Evolutionary conservation across 2,888 invertebrate species (phyloP).

Genomic region (Zaprionus bogoriensis): DNA sequence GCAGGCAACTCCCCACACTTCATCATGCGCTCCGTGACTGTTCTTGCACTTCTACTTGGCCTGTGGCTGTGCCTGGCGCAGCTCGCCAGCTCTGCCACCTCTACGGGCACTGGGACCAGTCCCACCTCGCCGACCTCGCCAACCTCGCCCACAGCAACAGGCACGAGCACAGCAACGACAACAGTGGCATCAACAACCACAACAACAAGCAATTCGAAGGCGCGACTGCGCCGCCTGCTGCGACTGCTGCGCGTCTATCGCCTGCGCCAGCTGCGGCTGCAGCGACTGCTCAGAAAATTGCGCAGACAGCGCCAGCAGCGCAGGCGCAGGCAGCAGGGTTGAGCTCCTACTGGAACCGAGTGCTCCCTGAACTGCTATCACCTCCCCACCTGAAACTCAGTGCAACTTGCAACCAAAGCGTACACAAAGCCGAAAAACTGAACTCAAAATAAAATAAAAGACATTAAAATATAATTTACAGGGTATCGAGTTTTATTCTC

Average conservation of each 20-base stretch:
- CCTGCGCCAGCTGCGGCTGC: not conserved
- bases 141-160: not conserved
- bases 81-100: not conserved
- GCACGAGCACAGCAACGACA: not conserved
- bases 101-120: not conserved
- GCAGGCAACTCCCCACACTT: not conserved
- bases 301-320: not conserved
- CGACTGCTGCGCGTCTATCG: not conserved
- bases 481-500: no score
- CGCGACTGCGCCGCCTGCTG: not conserved
- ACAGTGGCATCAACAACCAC: slow-evolving; percentile 1
- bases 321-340: slow-evolving; percentile 4
- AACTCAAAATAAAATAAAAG: no score
- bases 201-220: not conserved
- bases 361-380: no score
- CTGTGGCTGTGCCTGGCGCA: not conserved
- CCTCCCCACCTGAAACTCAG: no score
- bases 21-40: not conserved
- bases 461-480: no score
- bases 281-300: not conserved
- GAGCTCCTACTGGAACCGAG: no score
- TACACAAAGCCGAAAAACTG: no score
- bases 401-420: no score
- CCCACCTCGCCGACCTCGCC: no score
- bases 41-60: not conserved